phyloP scores from a whole-genome alignment of 2,888 invertebrate species.

The Melanargia galathea region DNA sequence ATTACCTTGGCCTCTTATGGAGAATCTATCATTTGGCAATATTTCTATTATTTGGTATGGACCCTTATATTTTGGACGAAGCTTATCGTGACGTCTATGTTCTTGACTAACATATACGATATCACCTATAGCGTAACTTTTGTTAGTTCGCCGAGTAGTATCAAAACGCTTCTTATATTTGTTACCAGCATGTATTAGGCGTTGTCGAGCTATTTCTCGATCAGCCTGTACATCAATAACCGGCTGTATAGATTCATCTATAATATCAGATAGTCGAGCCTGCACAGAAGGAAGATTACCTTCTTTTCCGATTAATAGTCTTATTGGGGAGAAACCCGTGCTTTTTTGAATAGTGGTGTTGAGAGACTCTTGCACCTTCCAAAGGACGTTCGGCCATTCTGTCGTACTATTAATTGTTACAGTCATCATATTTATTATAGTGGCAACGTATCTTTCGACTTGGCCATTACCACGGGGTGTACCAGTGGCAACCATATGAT shows the following conservation, averaged over 20 bases:
- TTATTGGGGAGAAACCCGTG: neutral
- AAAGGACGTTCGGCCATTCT: too few relatives aligned
- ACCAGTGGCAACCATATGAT: too few relatives aligned
- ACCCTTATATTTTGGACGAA: neutral
- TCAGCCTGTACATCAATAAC: neutral
- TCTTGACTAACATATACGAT: neutral
- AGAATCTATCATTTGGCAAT: too few relatives aligned
- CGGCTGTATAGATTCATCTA: neutral
- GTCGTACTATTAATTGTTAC: neutral
- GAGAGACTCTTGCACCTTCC: too few relatives aligned
- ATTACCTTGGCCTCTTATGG: too few relatives aligned
- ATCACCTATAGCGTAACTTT: neutral
- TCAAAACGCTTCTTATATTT: neutral
- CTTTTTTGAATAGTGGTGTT: too few relatives aligned
- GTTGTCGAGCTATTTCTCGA: neutral
- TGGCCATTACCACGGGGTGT: neutral
- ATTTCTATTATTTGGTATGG: too few relatives aligned
- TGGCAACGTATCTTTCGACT: neutral
- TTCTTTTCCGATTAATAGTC: neutral
- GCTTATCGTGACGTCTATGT: neutral
- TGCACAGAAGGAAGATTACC: neutral
- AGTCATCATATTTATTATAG: neutral
- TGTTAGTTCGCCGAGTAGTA: neutral
- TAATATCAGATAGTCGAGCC: neutral
- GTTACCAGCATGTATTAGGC: neutral